A percentile compares a stretch with the other conserved stretches of the same genome.
Conservation (phyloP, 1,140 invertebrate genomes). For the Drosophila varians region DNA sequence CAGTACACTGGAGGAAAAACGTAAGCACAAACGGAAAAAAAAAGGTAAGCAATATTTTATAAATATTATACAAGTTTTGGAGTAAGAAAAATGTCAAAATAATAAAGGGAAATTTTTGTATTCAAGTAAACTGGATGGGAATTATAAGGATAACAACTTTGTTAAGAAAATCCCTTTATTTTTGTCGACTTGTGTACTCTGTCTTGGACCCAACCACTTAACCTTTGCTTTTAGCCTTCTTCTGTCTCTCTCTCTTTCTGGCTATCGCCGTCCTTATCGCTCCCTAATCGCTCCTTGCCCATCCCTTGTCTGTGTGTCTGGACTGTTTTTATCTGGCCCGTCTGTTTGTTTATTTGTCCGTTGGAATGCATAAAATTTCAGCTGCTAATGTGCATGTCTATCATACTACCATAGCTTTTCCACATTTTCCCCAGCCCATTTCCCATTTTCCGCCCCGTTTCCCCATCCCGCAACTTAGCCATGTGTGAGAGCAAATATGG, state of each 20-base stretch:
- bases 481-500: constrained; percentile 21
- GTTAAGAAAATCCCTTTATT: too few relatives aligned
- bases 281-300: neutral
- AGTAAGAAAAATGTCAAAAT: neutral
- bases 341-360: constrained; percentile 48
- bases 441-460: neutral
- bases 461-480: neutral
- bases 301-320: neutral
- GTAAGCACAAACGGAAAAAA: too few relatives aligned
- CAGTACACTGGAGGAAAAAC: neutral
- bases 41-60: neutral
- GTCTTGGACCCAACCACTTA: neutral
- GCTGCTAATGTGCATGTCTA: constrained; percentile 58
- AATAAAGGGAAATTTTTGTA: too few relatives aligned
- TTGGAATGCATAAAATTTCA: constrained; percentile 56
- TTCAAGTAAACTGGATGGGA: too few relatives aligned
- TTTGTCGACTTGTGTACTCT: neutral
- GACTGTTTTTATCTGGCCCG: constrained; percentile 21
- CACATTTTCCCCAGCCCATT: neutral
- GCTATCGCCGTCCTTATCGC: neutral
- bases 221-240: constrained; percentile 10
- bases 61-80: too few relatives aligned
- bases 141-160: too few relatives aligned
- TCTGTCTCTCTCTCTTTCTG: neutral
- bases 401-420: constrained; percentile 26